These are phyloP conservation scores for Albula goreensis DNA, from an alignment of 2,113 vertebrate species.

Conservation along the genomic window DNA sequence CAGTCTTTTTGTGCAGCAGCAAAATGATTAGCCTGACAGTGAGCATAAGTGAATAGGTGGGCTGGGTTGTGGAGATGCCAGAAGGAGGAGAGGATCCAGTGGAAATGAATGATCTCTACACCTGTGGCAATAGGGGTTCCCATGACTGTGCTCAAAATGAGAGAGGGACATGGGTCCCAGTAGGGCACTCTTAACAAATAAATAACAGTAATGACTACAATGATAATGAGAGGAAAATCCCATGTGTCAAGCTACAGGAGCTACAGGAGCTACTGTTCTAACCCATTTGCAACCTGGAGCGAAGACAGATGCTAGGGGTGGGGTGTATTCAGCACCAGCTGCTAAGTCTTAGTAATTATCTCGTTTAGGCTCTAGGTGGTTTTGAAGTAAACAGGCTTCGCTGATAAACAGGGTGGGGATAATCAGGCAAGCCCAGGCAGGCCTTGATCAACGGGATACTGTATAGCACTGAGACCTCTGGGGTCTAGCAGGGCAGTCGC, in stretches of 20 bases:
- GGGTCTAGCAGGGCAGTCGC: neutral
- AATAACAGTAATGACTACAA: conserved; percentile 43
- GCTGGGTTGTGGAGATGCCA: too few relatives aligned
- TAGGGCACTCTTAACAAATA: conserved; percentile 30
- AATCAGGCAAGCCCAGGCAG: conserved; percentile 40
- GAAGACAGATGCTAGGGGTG: neutral
- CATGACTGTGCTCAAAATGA: neutral
- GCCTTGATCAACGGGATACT: conserved; percentile 17
- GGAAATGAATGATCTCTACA: conserved; percentile 8
- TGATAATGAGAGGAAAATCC: conserved; percentile 21
- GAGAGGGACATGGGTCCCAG: conserved; percentile 1
- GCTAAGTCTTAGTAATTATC: conserved; percentile 44
- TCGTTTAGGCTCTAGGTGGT: conserved; percentile 28
- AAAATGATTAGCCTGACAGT: too few relatives aligned
- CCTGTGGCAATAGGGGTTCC: conserved; percentile 7
- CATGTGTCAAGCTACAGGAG: neutral
- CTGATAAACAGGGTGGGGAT: neutral
- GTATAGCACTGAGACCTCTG: too few relatives aligned
- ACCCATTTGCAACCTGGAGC: conserved; percentile 23
- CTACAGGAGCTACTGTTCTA: conserved; percentile 12
- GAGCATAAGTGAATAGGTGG: too few relatives aligned
- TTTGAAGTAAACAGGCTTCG: conserved; percentile 24
- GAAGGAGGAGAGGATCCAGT: neutral
- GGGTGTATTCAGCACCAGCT: conserved; percentile 36
- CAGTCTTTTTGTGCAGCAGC: too few relatives aligned